phyloP scores from a whole-genome alignment of 2,888 invertebrate genomes.

The Apamea epomidion region DNA sequence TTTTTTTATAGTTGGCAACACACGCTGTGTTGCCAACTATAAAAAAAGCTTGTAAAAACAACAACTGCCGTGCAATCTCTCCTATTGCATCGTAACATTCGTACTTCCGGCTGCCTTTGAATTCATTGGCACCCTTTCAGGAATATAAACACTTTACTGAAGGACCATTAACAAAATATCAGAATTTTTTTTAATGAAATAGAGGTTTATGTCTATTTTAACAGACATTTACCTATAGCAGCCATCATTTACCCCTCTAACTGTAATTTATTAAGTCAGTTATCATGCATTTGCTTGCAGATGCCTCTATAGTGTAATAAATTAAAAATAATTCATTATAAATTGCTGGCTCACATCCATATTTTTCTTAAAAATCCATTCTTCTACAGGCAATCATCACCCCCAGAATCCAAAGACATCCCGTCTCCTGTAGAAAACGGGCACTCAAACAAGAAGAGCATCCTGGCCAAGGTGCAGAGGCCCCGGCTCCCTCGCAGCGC shows the following conservation, averaged over 20 bases:
- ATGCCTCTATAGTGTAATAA: background rate
- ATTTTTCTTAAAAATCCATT: background rate
- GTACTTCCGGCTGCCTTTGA: background rate
- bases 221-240: too few species aligned
- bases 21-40: background rate
- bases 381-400: constrained; percentile 73
- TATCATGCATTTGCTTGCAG: too few species aligned
- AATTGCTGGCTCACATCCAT: background rate
- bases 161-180: background rate
- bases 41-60: background rate
- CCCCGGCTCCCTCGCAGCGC: constrained; percentile 81
- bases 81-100: background rate
- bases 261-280: background rate
- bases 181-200: background rate
- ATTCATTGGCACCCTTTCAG: background rate
- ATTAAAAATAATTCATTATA: too few species aligned
- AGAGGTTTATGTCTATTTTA: background rate
- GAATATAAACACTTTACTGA: background rate
- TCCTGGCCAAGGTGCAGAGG: constrained; percentile 83
- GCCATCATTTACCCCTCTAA: too few species aligned
- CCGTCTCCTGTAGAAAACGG: constrained; percentile 79
- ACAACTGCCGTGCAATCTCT: background rate
- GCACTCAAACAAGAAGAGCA: constrained; percentile 76
- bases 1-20: too few species aligned
- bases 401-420: constrained; percentile 76